Conservation (phyloP, 2,797 vertebrate species). For the Darevskia mixta region DNA sequence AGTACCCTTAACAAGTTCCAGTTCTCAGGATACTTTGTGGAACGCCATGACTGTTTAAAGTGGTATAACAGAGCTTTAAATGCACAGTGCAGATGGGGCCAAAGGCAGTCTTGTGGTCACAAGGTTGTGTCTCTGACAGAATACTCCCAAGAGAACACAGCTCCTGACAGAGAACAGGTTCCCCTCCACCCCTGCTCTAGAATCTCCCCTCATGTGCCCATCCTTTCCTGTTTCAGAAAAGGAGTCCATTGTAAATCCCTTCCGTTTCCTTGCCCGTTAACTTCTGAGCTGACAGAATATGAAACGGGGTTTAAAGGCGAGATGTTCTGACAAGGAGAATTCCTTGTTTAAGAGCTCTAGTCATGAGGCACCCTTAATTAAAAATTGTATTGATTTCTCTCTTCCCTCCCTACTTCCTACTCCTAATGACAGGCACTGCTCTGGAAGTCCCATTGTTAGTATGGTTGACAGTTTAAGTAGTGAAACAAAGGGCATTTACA, state of each 20-base stretch:
- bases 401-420: constrained; percentile 29
- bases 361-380: constrained; percentile 81
- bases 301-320: constrained; percentile 69
- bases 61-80: too few species aligned
- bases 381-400: constrained; percentile 84
- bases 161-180: too few species aligned
- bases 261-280: constrained; percentile 51
- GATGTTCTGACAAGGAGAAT: constrained; percentile 74
- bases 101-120: too few species aligned
- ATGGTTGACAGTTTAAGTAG: constrained; percentile 80
- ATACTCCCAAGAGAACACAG: too few species aligned
- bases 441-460: constrained; percentile 77
- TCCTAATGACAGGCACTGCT: constrained; percentile 78
- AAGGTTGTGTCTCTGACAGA: too few species aligned
- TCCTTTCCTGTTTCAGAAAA: constrained; percentile 31
- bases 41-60: too few species aligned
- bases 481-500: constrained; percentile 84
- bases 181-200: not conserved
- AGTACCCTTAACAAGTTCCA: too few species aligned
- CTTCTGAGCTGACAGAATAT: constrained; percentile 65
- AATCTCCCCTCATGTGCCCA: not conserved
- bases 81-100: too few species aligned
- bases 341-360: constrained; percentile 72
- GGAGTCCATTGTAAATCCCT: not conserved
- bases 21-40: too few species aligned